Evolutionary conservation across 1,140 invertebrate species (phyloP).

Genomic region (Pseudomyrmex sp.): DNA sequence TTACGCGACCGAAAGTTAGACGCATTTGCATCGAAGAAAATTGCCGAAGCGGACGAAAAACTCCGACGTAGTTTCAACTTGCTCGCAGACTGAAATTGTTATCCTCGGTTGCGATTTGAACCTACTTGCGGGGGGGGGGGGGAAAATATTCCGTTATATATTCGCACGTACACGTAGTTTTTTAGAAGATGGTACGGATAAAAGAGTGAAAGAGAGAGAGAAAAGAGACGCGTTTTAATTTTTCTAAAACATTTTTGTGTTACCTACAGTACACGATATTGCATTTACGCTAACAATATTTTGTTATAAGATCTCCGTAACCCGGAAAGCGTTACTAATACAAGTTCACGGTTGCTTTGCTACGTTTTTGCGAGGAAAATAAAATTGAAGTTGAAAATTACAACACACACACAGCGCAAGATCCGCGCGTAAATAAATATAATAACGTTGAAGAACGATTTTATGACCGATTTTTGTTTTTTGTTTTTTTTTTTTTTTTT

Average conservation of each 20-base stretch:
- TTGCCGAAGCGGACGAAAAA: too few relatives aligned
- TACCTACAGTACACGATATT: neutral
- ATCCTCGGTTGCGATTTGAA: neutral
- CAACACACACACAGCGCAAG: neutral
- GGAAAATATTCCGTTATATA: neutral
- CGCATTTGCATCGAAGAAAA: slow-evolving; percentile 21
- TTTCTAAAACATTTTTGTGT: neutral
- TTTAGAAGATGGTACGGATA: neutral
- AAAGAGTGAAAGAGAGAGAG: neutral
- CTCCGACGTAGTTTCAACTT: neutral
- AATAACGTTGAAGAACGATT: too few relatives aligned
- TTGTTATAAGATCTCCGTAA: slow-evolving; percentile 8
- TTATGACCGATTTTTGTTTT: neutral
- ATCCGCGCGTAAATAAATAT: too few relatives aligned
- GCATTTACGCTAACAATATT: neutral
- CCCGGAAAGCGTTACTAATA: neutral
- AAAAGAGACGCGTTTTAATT: neutral
- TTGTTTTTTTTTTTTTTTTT: neutral
- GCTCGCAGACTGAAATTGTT: neutral
- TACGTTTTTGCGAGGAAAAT: neutral
- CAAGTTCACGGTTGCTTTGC: slow-evolving; percentile 2
- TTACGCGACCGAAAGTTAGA: neutral
- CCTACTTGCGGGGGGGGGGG: neutral
- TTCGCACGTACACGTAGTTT: neutral
- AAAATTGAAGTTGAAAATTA: slow-evolving; percentile 8